These are phyloP conservation scores for Vireo altiloquus DNA, from an alignment of 2,113 vertebrate genomes.

Conservation along the genomic window DNA sequence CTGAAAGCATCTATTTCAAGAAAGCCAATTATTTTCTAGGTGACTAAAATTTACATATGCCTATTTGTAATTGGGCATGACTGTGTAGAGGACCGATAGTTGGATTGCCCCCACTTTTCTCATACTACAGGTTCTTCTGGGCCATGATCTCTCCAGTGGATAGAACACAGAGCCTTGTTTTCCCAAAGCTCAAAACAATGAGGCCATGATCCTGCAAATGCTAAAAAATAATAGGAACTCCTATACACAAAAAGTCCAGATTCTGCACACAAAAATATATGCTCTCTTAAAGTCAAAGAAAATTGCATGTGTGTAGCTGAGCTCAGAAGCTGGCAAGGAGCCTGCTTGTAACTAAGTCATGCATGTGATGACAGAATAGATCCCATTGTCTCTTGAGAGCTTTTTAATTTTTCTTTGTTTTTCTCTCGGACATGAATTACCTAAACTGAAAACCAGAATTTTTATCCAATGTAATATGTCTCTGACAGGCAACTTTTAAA, in stretches of 20 bases:
- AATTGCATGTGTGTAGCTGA: slow-evolving; percentile 12
- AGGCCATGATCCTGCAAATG: not conserved
- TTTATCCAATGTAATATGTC: not conserved
- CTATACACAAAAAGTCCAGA: not conserved
- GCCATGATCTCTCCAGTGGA: accelerated
- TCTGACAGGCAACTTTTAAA: not conserved
- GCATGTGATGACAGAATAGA: slow-evolving; percentile 21
- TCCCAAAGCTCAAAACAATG: not conserved
- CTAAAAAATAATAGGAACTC: not conserved
- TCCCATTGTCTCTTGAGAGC: slow-evolving; percentile 6
- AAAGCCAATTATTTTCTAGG: not conserved
- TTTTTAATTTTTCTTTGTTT: slow-evolving; percentile 26
- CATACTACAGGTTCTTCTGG: not conserved
- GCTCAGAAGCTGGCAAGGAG: not conserved
- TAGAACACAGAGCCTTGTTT: not conserved
- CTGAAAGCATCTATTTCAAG: not conserved
- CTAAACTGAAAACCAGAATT: not conserved
- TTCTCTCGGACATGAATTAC: not conserved
- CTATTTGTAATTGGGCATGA: not conserved
- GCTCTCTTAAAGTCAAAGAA: not conserved
- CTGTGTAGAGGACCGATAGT: accelerated
- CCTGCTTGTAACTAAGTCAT: slow-evolving; percentile 4
- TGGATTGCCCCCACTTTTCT: not conserved
- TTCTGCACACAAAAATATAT: not conserved
- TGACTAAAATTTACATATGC: accelerated